A percentile compares a stretch with the other conserved stretches of the same genome.
Conservation (phyloP, 2,797 vertebrate genomes). For the Tinamus major region DNA sequence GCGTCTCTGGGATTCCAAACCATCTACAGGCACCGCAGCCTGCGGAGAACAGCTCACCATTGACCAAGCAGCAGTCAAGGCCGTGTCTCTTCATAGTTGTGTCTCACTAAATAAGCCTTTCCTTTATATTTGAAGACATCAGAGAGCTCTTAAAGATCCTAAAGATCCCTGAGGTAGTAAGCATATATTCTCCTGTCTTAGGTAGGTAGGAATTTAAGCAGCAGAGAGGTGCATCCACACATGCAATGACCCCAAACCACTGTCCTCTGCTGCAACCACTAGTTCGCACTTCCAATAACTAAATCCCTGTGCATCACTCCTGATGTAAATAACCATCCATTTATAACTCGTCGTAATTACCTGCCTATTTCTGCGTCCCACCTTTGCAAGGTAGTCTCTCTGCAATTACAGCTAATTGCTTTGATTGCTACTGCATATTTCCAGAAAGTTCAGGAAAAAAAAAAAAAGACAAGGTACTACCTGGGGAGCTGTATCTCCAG, state of each 20-base stretch:
- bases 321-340: conserved; percentile 69
- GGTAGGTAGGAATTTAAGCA: neutral
- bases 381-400: conserved; percentile 70
- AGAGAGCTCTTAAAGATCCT: neutral
- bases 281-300: neutral
- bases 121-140: neutral
- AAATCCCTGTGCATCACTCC: conserved; percentile 41
- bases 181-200: accelerated
- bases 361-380: conserved; percentile 68
- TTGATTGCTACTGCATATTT: conserved; percentile 73
- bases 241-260: neutral
- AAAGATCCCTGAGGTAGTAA: accelerated
- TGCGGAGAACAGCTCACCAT: neutral
- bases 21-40: neutral
- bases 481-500: neutral
- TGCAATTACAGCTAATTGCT: conserved; percentile 75
- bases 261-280: neutral
- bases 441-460: conserved; percentile 34
- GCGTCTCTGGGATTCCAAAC: neutral
- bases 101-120: neutral
- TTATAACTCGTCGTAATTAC: conserved; percentile 71
- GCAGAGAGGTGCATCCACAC: neutral
- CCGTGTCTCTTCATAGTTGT: accelerated
- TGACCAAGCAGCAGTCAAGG: too few relatives aligned
- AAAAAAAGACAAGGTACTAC: neutral